Evolutionary conservation across 2,888 invertebrate species (phyloP).

Genomic region (Prosopocoilus inquinatus): DNA sequence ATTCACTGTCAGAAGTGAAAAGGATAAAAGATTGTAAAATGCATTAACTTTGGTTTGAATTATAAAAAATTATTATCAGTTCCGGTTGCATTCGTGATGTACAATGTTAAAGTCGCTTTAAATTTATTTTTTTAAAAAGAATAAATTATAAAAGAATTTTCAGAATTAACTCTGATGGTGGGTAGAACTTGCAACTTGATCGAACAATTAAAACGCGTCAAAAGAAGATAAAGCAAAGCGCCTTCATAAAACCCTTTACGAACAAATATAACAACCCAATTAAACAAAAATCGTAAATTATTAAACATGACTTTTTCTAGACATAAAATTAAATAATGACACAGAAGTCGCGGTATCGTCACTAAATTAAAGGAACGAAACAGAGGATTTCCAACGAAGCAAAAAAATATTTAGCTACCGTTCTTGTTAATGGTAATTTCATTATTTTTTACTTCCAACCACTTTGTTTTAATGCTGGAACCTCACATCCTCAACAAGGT

Average conservation of each 20-base stretch:
- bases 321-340: slow-evolving; percentile 33
- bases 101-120: too few relatives aligned
- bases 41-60: too few relatives aligned
- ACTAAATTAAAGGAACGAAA: slow-evolving; percentile 31
- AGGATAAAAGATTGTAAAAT: too few relatives aligned
- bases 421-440: slow-evolving; percentile 30
- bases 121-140: too few relatives aligned
- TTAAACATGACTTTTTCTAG: slow-evolving; percentile 15
- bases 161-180: too few relatives aligned
- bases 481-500: slow-evolving; percentile 22
- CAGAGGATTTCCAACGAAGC: slow-evolving; percentile 29
- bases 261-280: not conserved
- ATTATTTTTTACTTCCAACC: slow-evolving; percentile 23
- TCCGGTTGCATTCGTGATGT: too few relatives aligned
- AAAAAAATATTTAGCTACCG: slow-evolving; percentile 25
- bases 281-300: not conserved
- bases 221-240: not conserved
- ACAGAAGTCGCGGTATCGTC: slow-evolving; percentile 27
- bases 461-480: slow-evolving; percentile 8
- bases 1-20: too few relatives aligned
- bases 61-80: too few relatives aligned
- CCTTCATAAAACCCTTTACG: not conserved
- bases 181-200: too few relatives aligned
- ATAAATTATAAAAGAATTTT: too few relatives aligned
- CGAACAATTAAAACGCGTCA: not conserved